Evolutionary conservation across 2,797 vertebrate genomes (phyloP).

Genomic region (Myotis myotis): DNA sequence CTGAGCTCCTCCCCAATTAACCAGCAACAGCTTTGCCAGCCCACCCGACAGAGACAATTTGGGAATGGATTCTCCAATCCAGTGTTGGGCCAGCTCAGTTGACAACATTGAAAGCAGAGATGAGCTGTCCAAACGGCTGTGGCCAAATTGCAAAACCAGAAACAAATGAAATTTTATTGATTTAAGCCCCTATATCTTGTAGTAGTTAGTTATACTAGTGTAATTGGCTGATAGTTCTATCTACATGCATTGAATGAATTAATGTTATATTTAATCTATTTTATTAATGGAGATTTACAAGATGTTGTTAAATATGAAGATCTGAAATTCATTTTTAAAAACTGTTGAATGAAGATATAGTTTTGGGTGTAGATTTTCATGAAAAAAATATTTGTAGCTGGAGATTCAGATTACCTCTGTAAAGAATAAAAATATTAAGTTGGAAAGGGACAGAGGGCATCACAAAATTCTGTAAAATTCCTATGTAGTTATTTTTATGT

Average conservation of each 20-base stretch:
- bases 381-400: neutral
- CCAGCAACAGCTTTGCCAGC: neutral
- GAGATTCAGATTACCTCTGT: neutral
- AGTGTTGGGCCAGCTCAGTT: neutral
- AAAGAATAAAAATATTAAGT: neutral
- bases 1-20: neutral
- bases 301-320: neutral
- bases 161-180: neutral
- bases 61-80: neutral
- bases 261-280: neutral
- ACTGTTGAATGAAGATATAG: neutral
- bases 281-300: neutral
- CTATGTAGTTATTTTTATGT: neutral
- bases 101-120: neutral
- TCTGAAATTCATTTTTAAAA: neutral
- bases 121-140: neutral
- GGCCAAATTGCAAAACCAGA: neutral
- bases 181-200: neutral
- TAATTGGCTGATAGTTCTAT: neutral
- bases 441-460: neutral
- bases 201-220: neutral
- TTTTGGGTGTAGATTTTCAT: neutral
- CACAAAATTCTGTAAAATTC: neutral
- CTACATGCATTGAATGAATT: neutral
- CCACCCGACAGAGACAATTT: neutral